These are phyloP conservation scores for Tamandua tetradactyla DNA, from an alignment of 2,797 vertebrate species.

Conservation along the genomic window DNA sequence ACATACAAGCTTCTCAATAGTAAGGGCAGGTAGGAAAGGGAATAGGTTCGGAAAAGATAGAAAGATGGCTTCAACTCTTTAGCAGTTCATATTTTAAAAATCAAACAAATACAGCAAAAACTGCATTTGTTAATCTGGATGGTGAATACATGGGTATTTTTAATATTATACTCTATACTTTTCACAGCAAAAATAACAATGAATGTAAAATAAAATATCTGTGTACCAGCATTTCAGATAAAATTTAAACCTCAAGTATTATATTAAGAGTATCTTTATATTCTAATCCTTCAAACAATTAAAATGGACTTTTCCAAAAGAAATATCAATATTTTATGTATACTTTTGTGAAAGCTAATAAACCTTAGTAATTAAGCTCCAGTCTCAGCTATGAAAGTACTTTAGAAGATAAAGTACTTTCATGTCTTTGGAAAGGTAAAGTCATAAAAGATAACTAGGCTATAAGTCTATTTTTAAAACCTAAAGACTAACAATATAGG, in stretches of 20 bases:
- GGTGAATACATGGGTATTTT: background rate
- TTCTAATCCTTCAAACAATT: background rate
- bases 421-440: background rate
- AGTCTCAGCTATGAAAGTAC: background rate
- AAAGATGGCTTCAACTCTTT: background rate
- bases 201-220: background rate
- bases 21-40: background rate
- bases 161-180: background rate
- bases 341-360: background rate
- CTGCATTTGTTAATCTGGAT: background rate
- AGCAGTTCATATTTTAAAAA: background rate
- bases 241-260: constrained; percentile 5
- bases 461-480: background rate
- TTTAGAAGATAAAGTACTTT: background rate
- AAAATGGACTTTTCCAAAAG: background rate
- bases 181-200: background rate
- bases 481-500: background rate
- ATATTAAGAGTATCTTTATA: background rate
- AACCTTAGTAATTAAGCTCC: background rate
- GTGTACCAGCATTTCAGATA: background rate
- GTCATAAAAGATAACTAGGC: background rate
- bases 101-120: background rate
- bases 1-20: background rate
- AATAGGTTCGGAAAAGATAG: background rate
- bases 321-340: background rate